Conservation (phyloP, 2,888 invertebrate genomes). For the Clostera curtula region DNA sequence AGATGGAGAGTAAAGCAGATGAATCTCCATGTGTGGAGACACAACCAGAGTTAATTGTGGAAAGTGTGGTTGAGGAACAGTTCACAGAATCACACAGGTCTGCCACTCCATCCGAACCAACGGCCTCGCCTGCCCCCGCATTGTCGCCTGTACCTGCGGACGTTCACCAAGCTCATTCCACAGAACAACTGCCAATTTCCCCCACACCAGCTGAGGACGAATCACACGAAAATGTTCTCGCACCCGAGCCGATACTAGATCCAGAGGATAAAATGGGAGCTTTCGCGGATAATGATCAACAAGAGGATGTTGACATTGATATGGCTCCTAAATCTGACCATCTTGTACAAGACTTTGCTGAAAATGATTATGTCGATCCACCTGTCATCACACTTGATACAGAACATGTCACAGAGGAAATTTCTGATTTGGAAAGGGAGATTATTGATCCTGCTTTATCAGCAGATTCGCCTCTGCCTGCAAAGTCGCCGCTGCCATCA, state of each 20-base stretch:
- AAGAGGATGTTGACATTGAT: background rate
- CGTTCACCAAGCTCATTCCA: constrained; percentile 16
- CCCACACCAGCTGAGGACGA: constrained; percentile 17
- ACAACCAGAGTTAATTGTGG: constrained; percentile 14
- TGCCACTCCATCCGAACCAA: too few relatives aligned
- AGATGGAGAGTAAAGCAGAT: constrained; percentile 48
- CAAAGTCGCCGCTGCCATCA: constrained; percentile 9
- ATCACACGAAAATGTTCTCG: constrained; percentile 19
- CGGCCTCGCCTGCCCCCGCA: constrained; percentile 15
- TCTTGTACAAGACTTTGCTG: too few relatives aligned
- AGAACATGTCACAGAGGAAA: constrained; percentile 13
- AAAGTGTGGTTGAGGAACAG: constrained; percentile 12
- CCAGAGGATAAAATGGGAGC: constrained; percentile 5
- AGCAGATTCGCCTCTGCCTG: constrained; percentile 7
- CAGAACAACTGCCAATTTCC: constrained; percentile 18
- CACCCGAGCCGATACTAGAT: constrained; percentile 23
- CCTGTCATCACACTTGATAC: constrained; percentile 21
- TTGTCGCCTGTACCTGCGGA: constrained; percentile 17
- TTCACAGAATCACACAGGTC: constrained; percentile 14
- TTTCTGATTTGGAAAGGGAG: constrained; percentile 6
- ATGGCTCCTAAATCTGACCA: background rate
- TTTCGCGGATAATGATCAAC: background rate
- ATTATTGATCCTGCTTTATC: constrained; percentile 2
- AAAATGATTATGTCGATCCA: too few relatives aligned
- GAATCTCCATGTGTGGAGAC: constrained; percentile 36